A percentile compares a stretch with the other conserved stretches of the same genome.
These are phyloP conservation scores for Bombus breviceps DNA, from an alignment of 1,140 invertebrate species.

Conservation along the genomic window DNA sequence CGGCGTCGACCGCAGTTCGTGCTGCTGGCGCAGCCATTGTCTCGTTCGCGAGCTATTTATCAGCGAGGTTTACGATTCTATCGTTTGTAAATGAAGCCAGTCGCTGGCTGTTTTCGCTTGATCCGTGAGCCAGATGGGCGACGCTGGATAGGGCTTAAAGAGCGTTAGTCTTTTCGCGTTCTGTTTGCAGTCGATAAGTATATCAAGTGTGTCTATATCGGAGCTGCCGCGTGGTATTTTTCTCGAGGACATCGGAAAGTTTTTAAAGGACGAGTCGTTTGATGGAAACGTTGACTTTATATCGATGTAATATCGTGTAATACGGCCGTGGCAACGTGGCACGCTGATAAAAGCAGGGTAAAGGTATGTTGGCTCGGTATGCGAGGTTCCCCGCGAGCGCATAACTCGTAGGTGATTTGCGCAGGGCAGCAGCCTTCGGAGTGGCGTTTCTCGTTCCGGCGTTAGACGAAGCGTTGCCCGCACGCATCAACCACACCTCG, in stretches of 20 bases:
- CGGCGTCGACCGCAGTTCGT: constrained; percentile 27
- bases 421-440: constrained; percentile 14
- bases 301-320: neutral
- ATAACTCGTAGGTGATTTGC: neutral
- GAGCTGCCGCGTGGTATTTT: neutral
- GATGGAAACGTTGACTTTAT: neutral
- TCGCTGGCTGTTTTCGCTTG: neutral
- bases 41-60: constrained; percentile 32
- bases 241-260: neutral
- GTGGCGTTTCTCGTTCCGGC: constrained; percentile 21
- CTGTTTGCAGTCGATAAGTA: no score
- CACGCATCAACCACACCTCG: constrained; percentile 41
- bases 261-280: neutral
- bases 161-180: no score
- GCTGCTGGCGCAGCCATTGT: constrained; percentile 31
- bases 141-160: no score
- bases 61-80: constrained; percentile 37
- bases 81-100: constrained; percentile 37
- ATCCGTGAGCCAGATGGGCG: no score
- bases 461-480: constrained; percentile 27
- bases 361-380: neutral
- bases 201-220: no score
- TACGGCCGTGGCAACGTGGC: neutral
- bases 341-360: no score
- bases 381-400: constrained; percentile 10